Percentiles rank a stretch among this genome's conserved stretches.
Conservation (phyloP, 1,140 invertebrate genomes). For the Oedothorax gibbosus region DNA sequence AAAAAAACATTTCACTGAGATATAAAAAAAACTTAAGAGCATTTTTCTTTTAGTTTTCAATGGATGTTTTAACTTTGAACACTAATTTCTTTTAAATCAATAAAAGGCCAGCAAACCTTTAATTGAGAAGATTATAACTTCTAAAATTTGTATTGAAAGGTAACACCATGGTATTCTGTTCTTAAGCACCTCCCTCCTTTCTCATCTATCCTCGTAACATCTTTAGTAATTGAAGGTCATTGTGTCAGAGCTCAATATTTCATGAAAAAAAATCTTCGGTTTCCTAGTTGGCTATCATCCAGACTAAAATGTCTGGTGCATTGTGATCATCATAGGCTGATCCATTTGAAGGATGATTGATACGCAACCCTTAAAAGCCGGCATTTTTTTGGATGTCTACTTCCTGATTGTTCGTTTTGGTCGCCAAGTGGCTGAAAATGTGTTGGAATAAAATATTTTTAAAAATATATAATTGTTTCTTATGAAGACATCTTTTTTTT, state of each 20-base stretch:
- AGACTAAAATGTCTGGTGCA: background rate
- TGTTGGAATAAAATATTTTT: too few relatives aligned
- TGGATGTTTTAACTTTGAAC: too few relatives aligned
- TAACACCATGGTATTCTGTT: too few relatives aligned
- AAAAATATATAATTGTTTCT: too few relatives aligned
- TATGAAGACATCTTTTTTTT: too few relatives aligned
- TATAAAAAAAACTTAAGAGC: too few relatives aligned
- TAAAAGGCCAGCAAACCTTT: too few relatives aligned
- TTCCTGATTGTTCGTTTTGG: background rate
- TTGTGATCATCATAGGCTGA: constrained; percentile 19
- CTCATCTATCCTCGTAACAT: background rate
- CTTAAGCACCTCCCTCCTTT: background rate
- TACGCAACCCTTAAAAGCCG: background rate
- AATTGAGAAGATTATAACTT: too few relatives aligned
- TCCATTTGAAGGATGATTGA: constrained; percentile 22
- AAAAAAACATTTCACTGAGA: too few relatives aligned
- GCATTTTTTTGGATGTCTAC: constrained; percentile 8
- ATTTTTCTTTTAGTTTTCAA: too few relatives aligned
- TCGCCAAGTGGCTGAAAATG: background rate
- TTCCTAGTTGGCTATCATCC: constrained; percentile 9
- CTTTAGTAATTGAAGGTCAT: constrained; percentile 29
- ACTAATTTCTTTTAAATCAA: too few relatives aligned
- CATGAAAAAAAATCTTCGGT: background rate
- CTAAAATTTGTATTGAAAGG: too few relatives aligned
- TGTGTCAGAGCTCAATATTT: background rate